A percentile compares a stretch with the other conserved stretches of the same genome.
Conservation (phyloP, 1,140 invertebrate genomes). For the Cydia fagiglandana region DNA sequence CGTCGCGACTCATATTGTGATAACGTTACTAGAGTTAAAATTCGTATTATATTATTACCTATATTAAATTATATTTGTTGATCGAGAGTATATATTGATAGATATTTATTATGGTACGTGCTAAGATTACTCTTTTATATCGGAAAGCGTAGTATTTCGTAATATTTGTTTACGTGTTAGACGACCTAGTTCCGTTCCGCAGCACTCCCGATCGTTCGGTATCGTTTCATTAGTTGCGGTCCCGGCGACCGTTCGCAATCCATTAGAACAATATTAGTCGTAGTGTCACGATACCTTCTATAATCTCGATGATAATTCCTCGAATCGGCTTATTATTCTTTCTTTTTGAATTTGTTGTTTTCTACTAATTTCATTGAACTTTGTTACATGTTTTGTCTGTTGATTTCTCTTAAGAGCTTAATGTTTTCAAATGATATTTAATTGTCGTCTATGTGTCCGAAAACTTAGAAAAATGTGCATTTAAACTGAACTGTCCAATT, state of each 20-base stretch:
- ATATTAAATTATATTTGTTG: conserved; percentile 77
- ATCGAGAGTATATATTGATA: conserved; percentile 76
- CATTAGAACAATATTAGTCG: conserved; percentile 18
- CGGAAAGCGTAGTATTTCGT: conserved; percentile 59
- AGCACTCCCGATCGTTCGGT: conserved; percentile 39
- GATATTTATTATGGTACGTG: conserved; percentile 73
- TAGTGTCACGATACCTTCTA: conserved; percentile 17
- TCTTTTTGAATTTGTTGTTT: conserved; percentile 12
- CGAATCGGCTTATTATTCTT: conserved; percentile 26
- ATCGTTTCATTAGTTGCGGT: conserved; percentile 36
- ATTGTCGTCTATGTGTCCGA: conserved; percentile 58
- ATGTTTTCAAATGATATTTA: conserved; percentile 36
- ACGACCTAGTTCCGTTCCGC: conserved; percentile 49
- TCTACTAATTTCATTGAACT: conserved; percentile 11
- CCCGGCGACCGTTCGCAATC: background rate
- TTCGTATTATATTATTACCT: conserved; percentile 74
- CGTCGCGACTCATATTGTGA: conserved; percentile 73
- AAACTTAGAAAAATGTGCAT: conserved; percentile 63
- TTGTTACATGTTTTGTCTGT: conserved; percentile 23
- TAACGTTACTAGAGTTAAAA: conserved; percentile 73
- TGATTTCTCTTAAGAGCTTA: conserved; percentile 13
- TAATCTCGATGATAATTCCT: conserved; percentile 20
- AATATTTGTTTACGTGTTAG: conserved; percentile 61
- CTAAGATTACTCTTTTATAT: conserved; percentile 74
- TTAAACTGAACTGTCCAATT: conserved; percentile 53